phyloP scores from a whole-genome alignment of 2,797 vertebrate species.

The Hemitrygon akajei region DNA sequence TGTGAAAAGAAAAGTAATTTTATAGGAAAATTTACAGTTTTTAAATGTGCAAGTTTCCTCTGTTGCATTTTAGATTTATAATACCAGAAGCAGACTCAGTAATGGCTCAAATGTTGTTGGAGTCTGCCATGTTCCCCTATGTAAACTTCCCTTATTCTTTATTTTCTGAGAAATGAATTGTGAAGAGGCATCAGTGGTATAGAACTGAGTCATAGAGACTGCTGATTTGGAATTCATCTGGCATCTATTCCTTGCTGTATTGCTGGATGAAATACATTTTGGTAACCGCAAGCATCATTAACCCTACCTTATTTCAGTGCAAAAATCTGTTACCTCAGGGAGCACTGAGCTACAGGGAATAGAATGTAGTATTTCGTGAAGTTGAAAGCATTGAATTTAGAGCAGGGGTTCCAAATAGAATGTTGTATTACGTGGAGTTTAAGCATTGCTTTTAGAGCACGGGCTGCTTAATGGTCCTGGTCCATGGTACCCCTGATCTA shows the following conservation, averaged over 20 bases:
- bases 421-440: too few species aligned
- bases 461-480: too few species aligned
- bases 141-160: background rate
- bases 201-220: background rate
- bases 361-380: background rate
- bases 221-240: background rate
- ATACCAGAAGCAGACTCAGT: background rate
- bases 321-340: too few species aligned
- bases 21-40: background rate
- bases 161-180: background rate
- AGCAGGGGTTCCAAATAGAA: background rate
- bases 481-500: too few species aligned
- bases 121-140: background rate
- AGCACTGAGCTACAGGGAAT: too few species aligned
- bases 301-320: background rate
- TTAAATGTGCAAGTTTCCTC: background rate
- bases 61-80: background rate
- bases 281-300: background rate
- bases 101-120: too few species aligned
- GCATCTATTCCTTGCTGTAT: background rate
- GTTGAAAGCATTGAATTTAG: background rate
- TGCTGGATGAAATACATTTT: background rate
- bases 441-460: too few species aligned
- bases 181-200: background rate
- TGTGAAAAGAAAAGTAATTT: background rate